Evolutionary conservation across 2,797 vertebrate species (phyloP), one percentile per base, ranked within the genome.

Genomic region (Sebastes flavidus): DNA sequence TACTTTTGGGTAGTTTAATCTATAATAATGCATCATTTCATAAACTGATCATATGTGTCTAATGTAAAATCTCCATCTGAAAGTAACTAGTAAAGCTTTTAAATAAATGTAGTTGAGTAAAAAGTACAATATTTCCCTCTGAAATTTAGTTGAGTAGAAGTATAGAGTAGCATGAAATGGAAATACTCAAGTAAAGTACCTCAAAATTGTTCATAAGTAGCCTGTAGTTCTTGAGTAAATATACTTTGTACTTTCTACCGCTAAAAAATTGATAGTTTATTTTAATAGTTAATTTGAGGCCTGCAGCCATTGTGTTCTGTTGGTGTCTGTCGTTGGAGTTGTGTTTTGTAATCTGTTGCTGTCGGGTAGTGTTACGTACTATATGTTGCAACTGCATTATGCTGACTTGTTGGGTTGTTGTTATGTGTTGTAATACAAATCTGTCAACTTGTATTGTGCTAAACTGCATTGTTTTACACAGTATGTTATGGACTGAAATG

Each of bases 341-440:
- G 27, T 67, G 13, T 71, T 46, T 36, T 11, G 29, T 73, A 69
- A 46, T 88, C 30, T 49, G 59, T 61, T 74, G 24, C 29, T 78
- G 22, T 14, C 29, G 10, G 12, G 14, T 34, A 63, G 46, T 67
- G 69, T 67, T 75, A 81, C 14, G 1, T 29, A 34, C 18, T 24
- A 10, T 4, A 29, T 87, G 78, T 84, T 72, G 79, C 24, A 91
- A 83, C 18, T 66, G 16, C 38, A 14, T 36, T 68, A 30, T 66
- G 22, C 46, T 65, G 18, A 52, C 55, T 20, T 77, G 29, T 30
- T 65, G 6, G 6, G 22, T 52, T 49, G 49, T 72, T 62, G 16
- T 58, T 65, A 58, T 63, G 24, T 3, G 1, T n/a, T 78, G 30
- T 55, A 32, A 58, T 27, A 20, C 61, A 66, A 52, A 6, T 81